phyloP scores from a whole-genome alignment of 2,888 invertebrate species.

The Tinea pellionella region DNA sequence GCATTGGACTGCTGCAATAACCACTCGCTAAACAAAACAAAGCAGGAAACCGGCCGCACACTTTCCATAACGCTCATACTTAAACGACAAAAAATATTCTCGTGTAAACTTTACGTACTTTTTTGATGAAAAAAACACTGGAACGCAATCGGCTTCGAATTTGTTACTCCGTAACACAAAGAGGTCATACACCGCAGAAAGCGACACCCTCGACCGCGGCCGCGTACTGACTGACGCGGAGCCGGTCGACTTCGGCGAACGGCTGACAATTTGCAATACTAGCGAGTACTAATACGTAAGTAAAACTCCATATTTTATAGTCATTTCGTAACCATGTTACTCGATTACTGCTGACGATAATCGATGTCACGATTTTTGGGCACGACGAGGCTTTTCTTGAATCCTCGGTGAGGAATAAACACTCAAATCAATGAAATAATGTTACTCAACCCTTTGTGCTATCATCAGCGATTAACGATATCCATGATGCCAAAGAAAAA shows the following conservation, averaged over 20 bases:
- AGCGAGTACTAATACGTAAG: conserved; percentile 38
- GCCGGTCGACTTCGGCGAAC: neutral
- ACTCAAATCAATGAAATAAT: neutral
- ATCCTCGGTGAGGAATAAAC: conserved; percentile 24
- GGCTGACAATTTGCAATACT: conserved; percentile 12
- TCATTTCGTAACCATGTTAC: conserved; percentile 57
- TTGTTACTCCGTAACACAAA: conserved; percentile 15
- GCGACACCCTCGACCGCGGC: neutral
- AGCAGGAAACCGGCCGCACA: neutral
- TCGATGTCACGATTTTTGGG: conserved; percentile 60
- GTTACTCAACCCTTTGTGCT: neutral
- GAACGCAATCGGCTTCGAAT: conserved; percentile 31
- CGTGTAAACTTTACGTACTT: conserved; percentile 47
- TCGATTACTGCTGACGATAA: conserved; percentile 51
- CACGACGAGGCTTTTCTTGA: conserved; percentile 18
- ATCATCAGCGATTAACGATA: too few species aligned
- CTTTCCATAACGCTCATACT: neutral
- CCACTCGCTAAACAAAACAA: neutral
- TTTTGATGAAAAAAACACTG: conserved; percentile 39
- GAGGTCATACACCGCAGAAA: conserved; percentile 24
- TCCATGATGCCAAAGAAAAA: too few species aligned
- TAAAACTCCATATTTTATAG: conserved; percentile 62
- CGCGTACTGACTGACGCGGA: neutral
- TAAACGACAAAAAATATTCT: neutral
- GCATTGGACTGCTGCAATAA: neutral